phyloP scores from a whole-genome alignment of 2,888 invertebrate species.

The Morpho achilles region DNA sequence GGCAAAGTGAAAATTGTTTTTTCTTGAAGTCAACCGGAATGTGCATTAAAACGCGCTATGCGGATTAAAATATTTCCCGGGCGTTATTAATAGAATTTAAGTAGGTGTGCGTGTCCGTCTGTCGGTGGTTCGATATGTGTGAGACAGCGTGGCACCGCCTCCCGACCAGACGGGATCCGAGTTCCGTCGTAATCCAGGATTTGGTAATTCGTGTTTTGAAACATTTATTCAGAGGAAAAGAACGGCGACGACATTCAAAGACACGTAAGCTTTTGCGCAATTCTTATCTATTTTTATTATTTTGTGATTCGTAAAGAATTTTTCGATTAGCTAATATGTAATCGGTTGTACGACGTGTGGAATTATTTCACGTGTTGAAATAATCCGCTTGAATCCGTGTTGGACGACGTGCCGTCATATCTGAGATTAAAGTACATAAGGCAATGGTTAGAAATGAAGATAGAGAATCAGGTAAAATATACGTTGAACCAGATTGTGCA shows the following conservation, averaged over 20 bases:
- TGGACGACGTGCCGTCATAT: not conserved
- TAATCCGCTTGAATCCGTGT: conserved; percentile 7
- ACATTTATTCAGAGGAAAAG: conserved; percentile 33
- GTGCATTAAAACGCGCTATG: conserved; percentile 71
- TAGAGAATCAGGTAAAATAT: too few species aligned
- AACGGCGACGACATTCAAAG: conserved; percentile 13
- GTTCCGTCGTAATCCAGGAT: conserved; percentile 62
- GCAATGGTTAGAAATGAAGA: too few species aligned
- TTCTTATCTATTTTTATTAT: conserved; percentile 22
- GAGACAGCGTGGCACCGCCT: conserved; percentile 78
- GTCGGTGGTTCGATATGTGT: conserved; percentile 64
- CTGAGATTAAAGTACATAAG: too few species aligned
- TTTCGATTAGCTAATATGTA: conserved; percentile 16
- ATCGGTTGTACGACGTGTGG: conserved; percentile 6
- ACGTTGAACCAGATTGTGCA: too few species aligned
- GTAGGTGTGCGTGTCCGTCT: conserved; percentile 70
- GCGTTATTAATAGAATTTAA: conserved; percentile 72
- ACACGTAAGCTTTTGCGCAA: conserved; percentile 30
- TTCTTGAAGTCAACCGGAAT: conserved; percentile 55
- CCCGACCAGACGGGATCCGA: conserved; percentile 59
- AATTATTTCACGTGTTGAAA: conserved; percentile 12
- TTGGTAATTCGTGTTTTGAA: conserved; percentile 51
- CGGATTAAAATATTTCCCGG: conserved; percentile 76
- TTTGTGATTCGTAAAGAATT: conserved; percentile 17
- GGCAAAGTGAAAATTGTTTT: conserved; percentile 21